phyloP scores from a whole-genome alignment of 2,797 vertebrate species.

The Danio jaintianensis region DNA sequence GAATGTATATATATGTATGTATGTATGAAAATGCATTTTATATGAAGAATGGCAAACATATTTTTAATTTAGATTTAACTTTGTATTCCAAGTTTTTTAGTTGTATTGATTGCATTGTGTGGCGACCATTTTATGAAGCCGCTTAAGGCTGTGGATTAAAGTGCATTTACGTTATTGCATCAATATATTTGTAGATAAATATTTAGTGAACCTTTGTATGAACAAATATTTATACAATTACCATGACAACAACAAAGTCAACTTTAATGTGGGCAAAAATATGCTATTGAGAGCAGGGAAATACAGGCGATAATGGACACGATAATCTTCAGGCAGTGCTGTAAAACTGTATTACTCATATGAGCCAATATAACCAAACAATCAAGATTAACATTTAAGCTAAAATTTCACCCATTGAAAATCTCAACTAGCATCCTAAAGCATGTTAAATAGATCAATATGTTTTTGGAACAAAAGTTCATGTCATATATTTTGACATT shows the following conservation, averaged over 20 bases:
- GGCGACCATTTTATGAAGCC: no score
- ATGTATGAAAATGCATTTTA: no score
- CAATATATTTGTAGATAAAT: neutral
- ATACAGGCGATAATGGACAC: neutral
- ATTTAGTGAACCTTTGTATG: neutral
- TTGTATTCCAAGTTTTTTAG: no score
- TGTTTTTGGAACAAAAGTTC: neutral
- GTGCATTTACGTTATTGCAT: no score
- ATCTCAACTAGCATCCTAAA: neutral
- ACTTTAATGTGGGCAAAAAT: neutral
- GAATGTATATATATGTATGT: no score
- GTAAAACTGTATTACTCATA: neutral
- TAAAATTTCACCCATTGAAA: neutral
- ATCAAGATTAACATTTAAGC: neutral
- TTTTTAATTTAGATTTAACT: no score
- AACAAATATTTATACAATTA: neutral
- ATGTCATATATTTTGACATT: no score
- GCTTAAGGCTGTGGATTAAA: no score
- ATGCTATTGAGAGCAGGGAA: neutral
- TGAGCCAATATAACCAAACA: neutral
- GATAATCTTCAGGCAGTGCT: neutral
- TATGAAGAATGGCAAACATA: no score
- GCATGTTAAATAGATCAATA: neutral
- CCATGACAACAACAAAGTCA: conserved; percentile 3
- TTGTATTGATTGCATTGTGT: no score